Evolutionary conservation across 92 coral and sea anemone genomes (phyloP), one percentile per base, ranked within the genome.

Genomic region (Parazoanthus atlanticus): DNA sequence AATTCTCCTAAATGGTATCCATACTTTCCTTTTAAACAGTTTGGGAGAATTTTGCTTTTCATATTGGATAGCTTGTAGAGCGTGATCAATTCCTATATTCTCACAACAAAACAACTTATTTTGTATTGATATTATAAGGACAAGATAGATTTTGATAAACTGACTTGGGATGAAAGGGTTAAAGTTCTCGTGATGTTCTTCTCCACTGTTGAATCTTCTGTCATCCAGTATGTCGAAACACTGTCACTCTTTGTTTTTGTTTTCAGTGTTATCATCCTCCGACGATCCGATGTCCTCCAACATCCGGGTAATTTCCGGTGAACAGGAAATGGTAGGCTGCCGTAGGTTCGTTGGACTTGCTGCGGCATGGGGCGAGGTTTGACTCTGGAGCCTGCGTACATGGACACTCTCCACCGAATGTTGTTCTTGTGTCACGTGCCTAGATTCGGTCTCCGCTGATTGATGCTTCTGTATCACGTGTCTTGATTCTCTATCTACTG

Each of bases 281-380:
- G 43, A 70, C n/a, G 87, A 25, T 71, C 78, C 87, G 23, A 71
- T 41, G 40, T 84, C 87, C 41, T 69, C 78, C 21, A 84, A 29
- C 87, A 84, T 84, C n/a, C 23, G 30, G 43, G 78, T 84, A 70
- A 84, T 71, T 5, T 84, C 87, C 1, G 87, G 87, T 13, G 78
- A 84, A 70, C 87, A 84, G 6, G 87, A 84, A 23, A 61, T 9
- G 2, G 19, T 52, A 52, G 43, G 30, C 43, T 23, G 65, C 87
- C 23, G 43, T n/a, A 52, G 8, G 77, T 43, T 36, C 15, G 34
- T 82, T n/a, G 33, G 6, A 65, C 31, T 26, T 9, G 74, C 29
- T 69, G 86, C 9, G 43, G 65, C 13, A 31, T 28, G 21, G 28
- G 52, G n/a, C n/a, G 78, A 69, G 25, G 49, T 7, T 46, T 71